Percentiles rank a stretch among this genome's conserved stretches.
Evolutionary conservation across 92 coral and sea anemone genomes (phyloP).

Genomic region (Diadumene lineata): DNA sequence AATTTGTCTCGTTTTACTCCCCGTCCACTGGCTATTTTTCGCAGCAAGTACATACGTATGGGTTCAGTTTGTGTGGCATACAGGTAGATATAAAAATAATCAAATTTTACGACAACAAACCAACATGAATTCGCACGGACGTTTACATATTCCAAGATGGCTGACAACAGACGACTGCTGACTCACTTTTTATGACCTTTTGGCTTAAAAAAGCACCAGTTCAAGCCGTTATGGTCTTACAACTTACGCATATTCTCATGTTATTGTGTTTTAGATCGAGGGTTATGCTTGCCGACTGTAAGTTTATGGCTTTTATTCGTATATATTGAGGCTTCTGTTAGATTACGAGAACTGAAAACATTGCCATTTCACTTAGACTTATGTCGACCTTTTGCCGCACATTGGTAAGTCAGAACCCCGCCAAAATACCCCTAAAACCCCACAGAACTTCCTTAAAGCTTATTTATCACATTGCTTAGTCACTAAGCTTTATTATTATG

Average conservation of each 20-base stretch:
- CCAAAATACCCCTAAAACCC: neutral
- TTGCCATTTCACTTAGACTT: constrained; percentile 95
- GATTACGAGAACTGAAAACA: constrained; percentile 93
- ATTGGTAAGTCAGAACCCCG: constrained; percentile 68
- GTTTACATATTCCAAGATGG: constrained; percentile 20
- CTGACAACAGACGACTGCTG: constrained; percentile 10
- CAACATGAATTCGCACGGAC: neutral
- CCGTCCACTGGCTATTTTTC: constrained; percentile 98
- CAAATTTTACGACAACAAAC: neutral
- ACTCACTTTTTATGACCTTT: constrained; percentile 36
- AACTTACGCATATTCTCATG: neutral
- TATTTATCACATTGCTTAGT: neutral
- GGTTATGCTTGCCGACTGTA: constrained; percentile 92
- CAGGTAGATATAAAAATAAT: constrained; percentile 56
- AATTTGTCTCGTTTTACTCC: constrained; percentile 85
- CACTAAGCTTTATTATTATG: neutral
- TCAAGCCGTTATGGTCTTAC: constrained; percentile 15
- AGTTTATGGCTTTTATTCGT: constrained; percentile 96
- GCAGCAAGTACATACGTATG: constrained; percentile 99
- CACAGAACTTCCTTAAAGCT: too few species aligned
- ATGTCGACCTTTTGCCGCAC: constrained; percentile 99
- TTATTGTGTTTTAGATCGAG: constrained; percentile 70
- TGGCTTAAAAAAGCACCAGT: constrained; percentile 14
- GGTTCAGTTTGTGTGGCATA: constrained; percentile 99
- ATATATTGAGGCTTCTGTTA: constrained; percentile 94